Evolutionary conservation across 2,113 vertebrate genomes (phyloP).

Genomic region (Columbina picui): DNA sequence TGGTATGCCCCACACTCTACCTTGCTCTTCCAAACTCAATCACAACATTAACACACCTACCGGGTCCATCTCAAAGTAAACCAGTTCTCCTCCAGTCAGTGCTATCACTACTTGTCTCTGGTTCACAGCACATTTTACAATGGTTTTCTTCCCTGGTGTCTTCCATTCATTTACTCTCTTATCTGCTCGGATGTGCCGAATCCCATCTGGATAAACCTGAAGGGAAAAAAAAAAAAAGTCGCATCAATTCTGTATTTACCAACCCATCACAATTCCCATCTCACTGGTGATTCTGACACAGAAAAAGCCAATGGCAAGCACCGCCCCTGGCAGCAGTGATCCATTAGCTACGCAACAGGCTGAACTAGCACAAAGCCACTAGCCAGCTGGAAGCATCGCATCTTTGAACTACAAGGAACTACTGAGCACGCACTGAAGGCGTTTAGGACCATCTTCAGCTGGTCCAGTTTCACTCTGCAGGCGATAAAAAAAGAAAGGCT

Average conservation of each 20-base stretch:
- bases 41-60: constrained; percentile 75
- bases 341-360: neutral
- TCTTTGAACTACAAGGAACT: neutral
- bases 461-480: neutral
- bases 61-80: constrained; percentile 99
- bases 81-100: constrained; percentile 94
- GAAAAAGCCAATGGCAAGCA: neutral
- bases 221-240: neutral
- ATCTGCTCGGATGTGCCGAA: constrained; percentile 95
- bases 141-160: constrained; percentile 96
- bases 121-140: constrained; percentile 97
- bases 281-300: neutral
- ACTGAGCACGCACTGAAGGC: neutral
- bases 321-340: neutral
- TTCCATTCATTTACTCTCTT: constrained; percentile 99
- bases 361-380: neutral
- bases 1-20: neutral
- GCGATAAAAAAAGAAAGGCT: neutral
- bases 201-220: constrained; percentile 97
- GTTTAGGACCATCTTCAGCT: neutral
- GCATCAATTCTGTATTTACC: neutral
- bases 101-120: constrained; percentile 99
- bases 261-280: neutral
- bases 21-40: neutral
- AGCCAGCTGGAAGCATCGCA: accelerated